phyloP scores from a whole-genome alignment of 2,888 invertebrate genomes.

The Torymus auratus region DNA sequence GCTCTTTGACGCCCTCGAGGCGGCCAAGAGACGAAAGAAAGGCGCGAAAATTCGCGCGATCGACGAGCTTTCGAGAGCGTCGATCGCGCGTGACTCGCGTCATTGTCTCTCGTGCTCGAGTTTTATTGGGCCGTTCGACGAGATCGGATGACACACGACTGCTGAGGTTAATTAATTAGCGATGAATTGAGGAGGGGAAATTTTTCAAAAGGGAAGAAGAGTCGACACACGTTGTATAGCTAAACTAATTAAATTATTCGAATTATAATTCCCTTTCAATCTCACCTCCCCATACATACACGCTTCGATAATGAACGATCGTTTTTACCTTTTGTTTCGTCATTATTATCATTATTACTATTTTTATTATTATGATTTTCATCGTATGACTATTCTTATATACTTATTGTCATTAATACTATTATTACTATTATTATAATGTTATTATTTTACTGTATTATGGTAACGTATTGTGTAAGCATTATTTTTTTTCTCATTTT shows the following conservation, averaged over 20 bases:
- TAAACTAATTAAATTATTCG: slow-evolving; percentile 52
- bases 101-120: background rate
- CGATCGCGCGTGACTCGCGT: background rate
- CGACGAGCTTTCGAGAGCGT: background rate
- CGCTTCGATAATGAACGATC: slow-evolving; percentile 53
- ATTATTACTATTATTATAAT: slow-evolving; percentile 29
- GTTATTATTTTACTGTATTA: too few species aligned
- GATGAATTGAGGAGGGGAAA: slow-evolving; percentile 6
- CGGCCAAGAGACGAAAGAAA: background rate
- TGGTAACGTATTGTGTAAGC: background rate
- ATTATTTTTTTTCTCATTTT: slow-evolving; percentile 40
- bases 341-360: slow-evolving; percentile 54
- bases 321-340: slow-evolving; percentile 32
- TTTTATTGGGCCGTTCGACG: background rate
- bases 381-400: slow-evolving; percentile 16
- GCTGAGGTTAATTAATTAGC: background rate
- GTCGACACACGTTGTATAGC: slow-evolving; percentile 43
- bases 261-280: slow-evolving; percentile 40
- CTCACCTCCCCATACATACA: slow-evolving; percentile 38
- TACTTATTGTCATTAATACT: slow-evolving; percentile 37
- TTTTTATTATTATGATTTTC: slow-evolving; percentile 36
- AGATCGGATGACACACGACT: background rate
- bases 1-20: background rate
- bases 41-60: background rate
- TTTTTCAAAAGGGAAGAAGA: slow-evolving; percentile 31